These are phyloP conservation scores for Micromys minutus DNA, from an alignment of 2,113 vertebrate species.

Conservation along the genomic window DNA sequence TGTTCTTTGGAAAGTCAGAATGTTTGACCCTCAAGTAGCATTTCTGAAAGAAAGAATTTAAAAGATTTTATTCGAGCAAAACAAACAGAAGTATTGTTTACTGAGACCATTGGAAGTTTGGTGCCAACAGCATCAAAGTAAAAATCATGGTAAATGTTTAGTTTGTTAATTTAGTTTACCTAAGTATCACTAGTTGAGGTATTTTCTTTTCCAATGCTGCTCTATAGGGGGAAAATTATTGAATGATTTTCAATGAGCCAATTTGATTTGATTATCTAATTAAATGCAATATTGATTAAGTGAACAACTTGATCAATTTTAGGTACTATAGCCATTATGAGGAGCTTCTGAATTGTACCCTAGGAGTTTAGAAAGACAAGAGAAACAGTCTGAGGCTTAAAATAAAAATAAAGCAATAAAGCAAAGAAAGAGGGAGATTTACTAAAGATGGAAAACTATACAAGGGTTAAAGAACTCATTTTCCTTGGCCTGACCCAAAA, in stretches of 20 bases:
- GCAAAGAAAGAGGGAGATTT: not conserved
- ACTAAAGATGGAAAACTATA: slow-evolving; percentile 41
- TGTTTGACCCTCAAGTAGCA: not conserved
- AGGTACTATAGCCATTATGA: not conserved
- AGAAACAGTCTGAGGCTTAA: rapidly evolving
- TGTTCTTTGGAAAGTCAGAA: no score
- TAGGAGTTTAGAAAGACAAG: not conserved
- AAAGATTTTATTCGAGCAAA: not conserved
- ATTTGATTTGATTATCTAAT: not conserved
- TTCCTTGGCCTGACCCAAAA: slow-evolving; percentile 61
- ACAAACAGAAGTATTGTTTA: not conserved
- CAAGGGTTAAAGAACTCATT: slow-evolving; percentile 41
- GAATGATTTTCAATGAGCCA: not conserved
- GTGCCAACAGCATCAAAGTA: not conserved
- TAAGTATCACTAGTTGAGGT: not conserved
- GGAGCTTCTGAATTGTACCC: not conserved
- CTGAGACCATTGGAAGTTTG: not conserved
- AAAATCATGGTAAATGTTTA: not conserved
- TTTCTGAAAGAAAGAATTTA: not conserved
- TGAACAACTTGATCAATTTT: not conserved
- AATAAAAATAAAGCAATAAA: no score
- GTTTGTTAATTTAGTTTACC: not conserved
- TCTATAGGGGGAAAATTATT: not conserved
- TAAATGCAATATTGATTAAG: not conserved
- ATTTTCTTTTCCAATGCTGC: not conserved